phyloP scores from a whole-genome alignment of 2,888 invertebrate species.

The Euzetes globulus region DNA sequence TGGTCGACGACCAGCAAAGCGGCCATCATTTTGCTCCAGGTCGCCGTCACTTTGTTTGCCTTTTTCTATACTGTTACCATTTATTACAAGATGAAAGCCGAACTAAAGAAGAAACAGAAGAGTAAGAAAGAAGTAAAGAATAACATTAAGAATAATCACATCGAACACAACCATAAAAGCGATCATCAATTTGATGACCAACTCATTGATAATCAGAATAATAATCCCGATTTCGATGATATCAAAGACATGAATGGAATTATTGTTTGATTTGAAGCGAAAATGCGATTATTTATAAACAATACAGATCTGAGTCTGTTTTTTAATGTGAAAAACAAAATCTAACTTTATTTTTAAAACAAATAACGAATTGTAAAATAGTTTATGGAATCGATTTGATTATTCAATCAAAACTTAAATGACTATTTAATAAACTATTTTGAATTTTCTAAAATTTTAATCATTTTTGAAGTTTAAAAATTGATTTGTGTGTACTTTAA shows the following conservation, averaged over 20 bases:
- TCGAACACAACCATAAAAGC: background rate
- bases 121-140: background rate
- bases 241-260: background rate
- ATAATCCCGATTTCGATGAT: background rate
- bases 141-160: background rate
- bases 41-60: slow-evolving; percentile 25
- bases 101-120: slow-evolving; percentile 16
- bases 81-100: slow-evolving; percentile 29
- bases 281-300: too few species aligned
- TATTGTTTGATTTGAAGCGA: background rate
- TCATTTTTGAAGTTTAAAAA: too few species aligned
- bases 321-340: too few species aligned
- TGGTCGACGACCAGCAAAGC: slow-evolving; percentile 1
- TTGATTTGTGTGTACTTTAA: too few species aligned
- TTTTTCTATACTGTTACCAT: slow-evolving; percentile 25
- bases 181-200: background rate
- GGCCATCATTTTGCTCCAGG: slow-evolving; percentile 29
- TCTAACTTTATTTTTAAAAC: too few species aligned
- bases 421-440: too few species aligned
- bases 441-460: too few species aligned
- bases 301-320: too few species aligned
- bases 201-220: background rate
- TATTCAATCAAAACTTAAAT: too few species aligned
- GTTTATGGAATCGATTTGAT: too few species aligned
- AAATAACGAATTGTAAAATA: too few species aligned